Evolutionary conservation across 2,113 vertebrate genomes (phyloP), one percentile per base, ranked within the genome.

Genomic region (Gopherus flavomarginatus): DNA sequence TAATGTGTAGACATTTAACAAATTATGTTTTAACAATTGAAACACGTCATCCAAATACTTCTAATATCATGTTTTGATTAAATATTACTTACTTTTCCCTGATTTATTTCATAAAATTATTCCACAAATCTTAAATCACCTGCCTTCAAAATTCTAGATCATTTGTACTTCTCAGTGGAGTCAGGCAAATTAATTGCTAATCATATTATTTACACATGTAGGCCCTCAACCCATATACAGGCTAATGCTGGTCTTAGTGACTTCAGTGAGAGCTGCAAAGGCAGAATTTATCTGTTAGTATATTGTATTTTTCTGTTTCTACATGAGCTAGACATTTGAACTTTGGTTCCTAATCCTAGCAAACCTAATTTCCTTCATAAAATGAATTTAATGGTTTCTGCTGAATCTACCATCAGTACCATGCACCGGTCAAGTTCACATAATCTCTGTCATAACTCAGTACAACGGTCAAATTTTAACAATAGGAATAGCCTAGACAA

Each of bases 361-460:
- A 22, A 90, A 81, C 54, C 7, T 92, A n/a, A 83, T 88, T 92
- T 90, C 69, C 88, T 35, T 82, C 50, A 59, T 21, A 87, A 92
- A 88, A 92, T 62, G 83, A 91, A 57, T 86, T 27, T 91, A 56
- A 87, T 56, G 4, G 2, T n/a, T 97, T 87, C 54, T 92, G 4
- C 50, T 82, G 65, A 96, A 87, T 81, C 83, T 26, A 35, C 86
- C 81, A 87, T 69, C 17, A 49, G 17, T 47, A 19, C 4, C 81
- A 85, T 35, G 38, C 14, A 50, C 29, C 77, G 19, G 80, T 88
- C 81, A 91, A 85, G 57, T 91, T 87, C 90, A 59, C 52, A 95
- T 21, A 88, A 94, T 87, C 79, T 54, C 54, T 94, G 6, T 85
- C 54, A 77, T 89, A 94, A 87, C 50, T 97, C 65, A 88, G 17